These are phyloP conservation scores for Eremobia ochroleuca DNA, from an alignment of 2,888 invertebrate species.

Conservation along the genomic window DNA sequence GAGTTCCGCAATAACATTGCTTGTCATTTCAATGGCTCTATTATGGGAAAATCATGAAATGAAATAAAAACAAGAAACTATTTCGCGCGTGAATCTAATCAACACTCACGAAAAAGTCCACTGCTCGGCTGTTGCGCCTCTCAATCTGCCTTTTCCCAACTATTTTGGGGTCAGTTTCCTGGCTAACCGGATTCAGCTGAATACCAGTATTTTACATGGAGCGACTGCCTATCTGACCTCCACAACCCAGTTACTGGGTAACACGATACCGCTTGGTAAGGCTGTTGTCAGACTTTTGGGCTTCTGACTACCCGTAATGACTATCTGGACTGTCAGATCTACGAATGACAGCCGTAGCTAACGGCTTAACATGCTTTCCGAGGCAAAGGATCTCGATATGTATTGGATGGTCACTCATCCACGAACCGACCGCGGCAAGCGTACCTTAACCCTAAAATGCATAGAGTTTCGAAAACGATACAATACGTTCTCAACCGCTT, in stretches of 20 bases:
- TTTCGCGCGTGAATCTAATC: not conserved
- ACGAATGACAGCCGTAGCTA: not conserved
- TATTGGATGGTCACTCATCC: not conserved
- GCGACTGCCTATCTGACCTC: not conserved
- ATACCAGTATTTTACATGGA: not conserved
- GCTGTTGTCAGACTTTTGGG: not conserved
- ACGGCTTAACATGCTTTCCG: not conserved
- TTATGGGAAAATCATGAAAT: not conserved
- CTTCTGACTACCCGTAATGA: not conserved
- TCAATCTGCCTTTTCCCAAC: not conserved
- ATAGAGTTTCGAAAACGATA: no score
- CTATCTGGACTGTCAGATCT: not conserved
- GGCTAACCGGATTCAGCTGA: not conserved
- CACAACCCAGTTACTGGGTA: not conserved
- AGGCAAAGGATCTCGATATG: not conserved
- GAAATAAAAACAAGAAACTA: not conserved
- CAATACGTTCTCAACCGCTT: no score
- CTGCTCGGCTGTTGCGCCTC: not conserved
- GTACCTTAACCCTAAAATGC: no score
- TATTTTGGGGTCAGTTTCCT: not conserved
- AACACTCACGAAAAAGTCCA: not conserved
- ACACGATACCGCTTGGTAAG: not conserved
- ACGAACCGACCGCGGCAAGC: not conserved
- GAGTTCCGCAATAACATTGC: not conserved
- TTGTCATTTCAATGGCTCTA: not conserved